Base-by-base conservation (phyloP, 2,113 vertebrate genomes). In the Forbesichthys papilliferus region DNA sequence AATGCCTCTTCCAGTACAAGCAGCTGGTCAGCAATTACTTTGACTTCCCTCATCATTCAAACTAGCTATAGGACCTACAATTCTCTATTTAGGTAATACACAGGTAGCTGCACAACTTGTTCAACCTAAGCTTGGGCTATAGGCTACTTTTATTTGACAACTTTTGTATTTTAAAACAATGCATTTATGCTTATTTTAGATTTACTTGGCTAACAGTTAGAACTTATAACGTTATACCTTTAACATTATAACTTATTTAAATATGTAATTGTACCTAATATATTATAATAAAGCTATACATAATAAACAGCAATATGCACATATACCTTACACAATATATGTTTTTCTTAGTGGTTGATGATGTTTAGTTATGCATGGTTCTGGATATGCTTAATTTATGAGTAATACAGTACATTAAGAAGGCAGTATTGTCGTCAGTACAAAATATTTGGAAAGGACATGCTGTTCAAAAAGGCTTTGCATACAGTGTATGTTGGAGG, bases 1-100 rank as follows among this genome's bases (percentile, higher is more conserved):
- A 64, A 78, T 83, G 48, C 64, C 64, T 70, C 71, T 71, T 90
- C 66, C 78, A 80, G 72, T 78, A 80, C 81, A 84, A 84, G 86
- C 72, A 71, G 73, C 69, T 71, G 63, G 71, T 51, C 34, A 69
- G 64, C 73, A 69, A 64, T 65, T 62, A 60, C 47, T 48, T 53
- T 27, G 14, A 9, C 54, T 64, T 61, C 55, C 51, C 68, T 58
- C 64, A 47, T 51, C 67, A 42, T 55, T 69, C 11, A 57, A 42
- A 11, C 70, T 68, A 53, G 5, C 36, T 42, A 42, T 61, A 47
- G n/a, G 13, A 34, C 64, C 60, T 59, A 47, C 63, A 51, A 76
- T 66, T 64, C 56, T 66, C n/a, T 18, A 8, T 66, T 66, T 9
- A 52, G 20, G 11, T 46, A 10, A 58, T 11, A 33, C 36, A 42